phyloP scores from a whole-genome alignment of 2,888 invertebrate species.

The Pterobdella sp. region DNA sequence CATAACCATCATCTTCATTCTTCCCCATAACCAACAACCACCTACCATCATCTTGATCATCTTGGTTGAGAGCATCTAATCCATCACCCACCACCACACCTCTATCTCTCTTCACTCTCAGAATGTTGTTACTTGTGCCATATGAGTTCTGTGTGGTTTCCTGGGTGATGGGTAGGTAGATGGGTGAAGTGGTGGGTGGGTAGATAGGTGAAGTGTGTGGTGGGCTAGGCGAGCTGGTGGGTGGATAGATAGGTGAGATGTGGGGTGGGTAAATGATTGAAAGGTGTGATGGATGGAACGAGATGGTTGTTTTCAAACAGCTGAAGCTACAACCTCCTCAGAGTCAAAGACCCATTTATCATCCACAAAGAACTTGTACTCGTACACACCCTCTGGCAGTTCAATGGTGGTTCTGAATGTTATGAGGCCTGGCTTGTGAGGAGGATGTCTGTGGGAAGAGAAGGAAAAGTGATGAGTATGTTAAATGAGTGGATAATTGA shows the following conservation, averaged over 20 bases:
- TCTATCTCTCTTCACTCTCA: background rate
- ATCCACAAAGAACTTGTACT: conserved; percentile 65
- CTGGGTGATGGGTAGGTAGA: background rate
- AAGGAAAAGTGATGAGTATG: too few species aligned
- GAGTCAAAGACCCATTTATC: conserved; percentile 50
- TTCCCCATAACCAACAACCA: background rate
- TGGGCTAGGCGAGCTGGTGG: too few species aligned
- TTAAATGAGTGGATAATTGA: too few species aligned
- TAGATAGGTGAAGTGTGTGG: background rate
- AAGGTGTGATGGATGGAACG: background rate
- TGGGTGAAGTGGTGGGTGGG: background rate
- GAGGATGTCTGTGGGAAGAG: conserved; percentile 10
- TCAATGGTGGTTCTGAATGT: conserved; percentile 66
- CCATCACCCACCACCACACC: background rate
- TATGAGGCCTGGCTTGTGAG: background rate
- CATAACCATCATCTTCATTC: background rate
- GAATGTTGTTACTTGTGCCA: background rate
- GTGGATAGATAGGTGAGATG: too few species aligned
- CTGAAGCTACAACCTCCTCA: conserved; percentile 44
- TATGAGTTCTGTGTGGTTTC: background rate
- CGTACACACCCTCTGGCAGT: conserved; percentile 87
- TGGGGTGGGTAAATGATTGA: too few species aligned
- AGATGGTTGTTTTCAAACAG: background rate
- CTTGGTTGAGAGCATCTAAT: too few species aligned
- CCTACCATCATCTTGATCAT: background rate